Base-by-base conservation (phyloP, 2,888 invertebrate genomes). In the Plemyria rubiginata region DNA sequence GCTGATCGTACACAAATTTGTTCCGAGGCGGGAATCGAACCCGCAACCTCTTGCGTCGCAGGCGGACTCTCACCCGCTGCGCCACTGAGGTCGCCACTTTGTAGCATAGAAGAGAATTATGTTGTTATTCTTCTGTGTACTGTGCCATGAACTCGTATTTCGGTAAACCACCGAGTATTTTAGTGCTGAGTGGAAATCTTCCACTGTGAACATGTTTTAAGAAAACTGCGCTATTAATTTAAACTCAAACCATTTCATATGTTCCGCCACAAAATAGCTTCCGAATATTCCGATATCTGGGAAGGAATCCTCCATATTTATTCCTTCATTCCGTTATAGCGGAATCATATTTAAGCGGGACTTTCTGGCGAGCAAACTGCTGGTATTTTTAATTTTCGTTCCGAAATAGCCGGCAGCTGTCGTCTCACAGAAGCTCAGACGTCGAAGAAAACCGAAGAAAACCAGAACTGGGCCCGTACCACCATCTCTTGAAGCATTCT, bases 331-430 rank as follows among this genome's bases (percentile, higher is more conserved):
- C 45, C 48, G 22, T 60, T 46, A 32, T 40, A 16, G 52, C 45
- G 61, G 62, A 54, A 54, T 68, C 66, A 65, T 65, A 70, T 70
- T 70, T 65, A 60, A 59, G 50, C 55, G 54, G 65, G 60, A 58
- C 50, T 43, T 65, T 63, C 63, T 54, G 66, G 61, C 57, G 55
- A 60, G 53, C 54, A 53, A 58, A 53, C 60, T 50, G 54, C 60
- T 62, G 60, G 62, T 60, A 68, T 68, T 68, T 65, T 66, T 66
- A 67, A 66, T 67, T 67, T 70, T 63, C 49, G 56, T 49, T 62
- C 62, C 40, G 67, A 53, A 68, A 66, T 58, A 54, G 67, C 58
- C 65, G 58, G 63, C 69, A 71, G 67, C 66, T 71, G 62, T 65
- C 63, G 65, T 66, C 60, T 66, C 52, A 48, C 45, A 28, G 52